These are phyloP conservation scores for Sinocyclocheilus anshuiensis DNA, from an alignment of 2,113 vertebrate genomes.

Conservation along the genomic window DNA sequence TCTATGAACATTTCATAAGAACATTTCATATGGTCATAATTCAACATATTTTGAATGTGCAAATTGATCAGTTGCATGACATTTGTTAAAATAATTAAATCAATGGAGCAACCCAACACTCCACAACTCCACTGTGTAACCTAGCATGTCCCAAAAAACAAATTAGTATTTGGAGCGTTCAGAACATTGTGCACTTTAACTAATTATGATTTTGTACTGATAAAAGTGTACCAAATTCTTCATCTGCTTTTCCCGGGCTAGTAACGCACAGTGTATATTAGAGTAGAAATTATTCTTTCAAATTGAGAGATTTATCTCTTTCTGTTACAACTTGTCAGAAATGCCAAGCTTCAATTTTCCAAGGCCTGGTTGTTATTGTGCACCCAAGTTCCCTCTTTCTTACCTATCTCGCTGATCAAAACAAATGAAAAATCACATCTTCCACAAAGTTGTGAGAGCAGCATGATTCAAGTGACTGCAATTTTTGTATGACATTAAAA, in stretches of 20 bases:
- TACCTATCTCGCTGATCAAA: conserved; percentile 27
- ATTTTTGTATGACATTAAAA: conserved; percentile 37
- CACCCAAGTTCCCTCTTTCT: conserved; percentile 26
- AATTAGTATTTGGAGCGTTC: background rate
- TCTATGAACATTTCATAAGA: background rate
- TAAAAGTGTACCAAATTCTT: conserved; percentile 42
- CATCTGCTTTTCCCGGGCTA: conserved; percentile 57
- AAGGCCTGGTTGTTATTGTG: conserved; percentile 55
- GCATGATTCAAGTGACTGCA: conserved; percentile 34
- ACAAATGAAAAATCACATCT: conserved; percentile 35
- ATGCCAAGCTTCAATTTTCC: conserved; percentile 57
- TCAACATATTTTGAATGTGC: conserved; percentile 3
- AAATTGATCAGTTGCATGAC: background rate
- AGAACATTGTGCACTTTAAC: conserved; percentile 12
- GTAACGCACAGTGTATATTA: conserved; percentile 53
- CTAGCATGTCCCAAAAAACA: background rate
- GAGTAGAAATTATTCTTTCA: conserved; percentile 66
- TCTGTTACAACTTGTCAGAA: conserved; percentile 63
- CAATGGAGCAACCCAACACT: conserved; percentile 8
- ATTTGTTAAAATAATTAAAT: background rate
- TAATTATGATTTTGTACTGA: background rate
- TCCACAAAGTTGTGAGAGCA: conserved; percentile 16
- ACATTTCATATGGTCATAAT: conserved; percentile 1
- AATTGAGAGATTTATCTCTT: conserved; percentile 69
- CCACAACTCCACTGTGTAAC: background rate